These are phyloP conservation scores for Ennomos quercinarius DNA, from an alignment of 2,888 invertebrate genomes.

Conservation along the genomic window DNA sequence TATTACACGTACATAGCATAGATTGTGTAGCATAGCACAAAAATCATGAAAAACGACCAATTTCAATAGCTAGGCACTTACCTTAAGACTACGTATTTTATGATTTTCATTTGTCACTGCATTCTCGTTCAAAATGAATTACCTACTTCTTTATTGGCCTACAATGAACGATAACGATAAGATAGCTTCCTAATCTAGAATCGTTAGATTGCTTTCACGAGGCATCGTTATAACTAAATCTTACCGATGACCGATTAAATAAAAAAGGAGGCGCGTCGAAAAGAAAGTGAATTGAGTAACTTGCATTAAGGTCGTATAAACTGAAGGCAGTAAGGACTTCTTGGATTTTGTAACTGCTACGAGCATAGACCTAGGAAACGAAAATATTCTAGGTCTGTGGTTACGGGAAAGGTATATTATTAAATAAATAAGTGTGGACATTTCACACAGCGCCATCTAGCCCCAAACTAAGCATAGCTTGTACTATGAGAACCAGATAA, in stretches of 20 bases:
- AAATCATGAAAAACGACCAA: conserved; percentile 17
- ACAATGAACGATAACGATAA: conserved; percentile 41
- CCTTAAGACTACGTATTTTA: not conserved
- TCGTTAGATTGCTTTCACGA: conserved; percentile 48
- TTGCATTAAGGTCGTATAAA: too few relatives aligned
- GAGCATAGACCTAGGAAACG: too few relatives aligned
- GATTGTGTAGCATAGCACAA: not conserved
- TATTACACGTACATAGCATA: too few relatives aligned
- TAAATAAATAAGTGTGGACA: too few relatives aligned
- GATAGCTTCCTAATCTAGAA: conserved; percentile 44
- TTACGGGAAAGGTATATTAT: too few relatives aligned
- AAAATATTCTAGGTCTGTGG: too few relatives aligned
- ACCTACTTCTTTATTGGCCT: conserved; percentile 25
- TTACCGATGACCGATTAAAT: conserved; percentile 26
- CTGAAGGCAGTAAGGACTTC: too few relatives aligned
- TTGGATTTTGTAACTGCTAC: too few relatives aligned
- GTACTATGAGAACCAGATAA: too few relatives aligned
- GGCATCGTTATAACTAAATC: conserved; percentile 30
- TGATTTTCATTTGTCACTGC: not conserved
- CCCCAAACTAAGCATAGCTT: too few relatives aligned
- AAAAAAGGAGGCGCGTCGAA: conserved; percentile 9
- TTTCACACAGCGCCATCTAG: too few relatives aligned
- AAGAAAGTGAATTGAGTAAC: conserved; percentile 3
- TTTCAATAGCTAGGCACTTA: not conserved
- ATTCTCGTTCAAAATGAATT: conserved; percentile 10